A percentile compares a stretch with the other conserved stretches of the same genome.
Evolutionary conservation across 2,888 invertebrate genomes (phyloP).

Genomic region (Chalcis sispes): DNA sequence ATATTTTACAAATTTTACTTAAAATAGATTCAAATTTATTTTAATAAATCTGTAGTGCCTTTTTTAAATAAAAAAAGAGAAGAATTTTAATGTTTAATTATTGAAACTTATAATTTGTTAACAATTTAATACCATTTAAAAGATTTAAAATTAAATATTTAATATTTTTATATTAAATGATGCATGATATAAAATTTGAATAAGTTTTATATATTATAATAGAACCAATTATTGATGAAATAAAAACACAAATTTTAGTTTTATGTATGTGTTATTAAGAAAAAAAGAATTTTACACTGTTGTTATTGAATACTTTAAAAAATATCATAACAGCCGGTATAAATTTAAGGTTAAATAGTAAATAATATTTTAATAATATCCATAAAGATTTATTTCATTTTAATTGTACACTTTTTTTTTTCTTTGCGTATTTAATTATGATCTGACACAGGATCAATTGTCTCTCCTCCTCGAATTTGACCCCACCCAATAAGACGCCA

Average conservation of each 20-base stretch:
- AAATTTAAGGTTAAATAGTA: background rate
- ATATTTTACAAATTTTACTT: too few relatives aligned
- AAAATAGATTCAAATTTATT: too few relatives aligned
- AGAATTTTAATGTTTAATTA: too few relatives aligned
- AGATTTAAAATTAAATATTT: too few relatives aligned
- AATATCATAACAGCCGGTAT: background rate
- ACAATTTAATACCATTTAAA: too few relatives aligned
- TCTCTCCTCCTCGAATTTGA: slow-evolving; percentile 97
- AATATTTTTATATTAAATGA: too few relatives aligned
- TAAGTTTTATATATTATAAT: background rate
- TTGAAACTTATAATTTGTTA: too few relatives aligned
- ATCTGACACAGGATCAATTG: slow-evolving; percentile 85
- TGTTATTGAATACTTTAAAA: background rate
- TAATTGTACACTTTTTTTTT: slow-evolving; percentile 49
- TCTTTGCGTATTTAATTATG: slow-evolving; percentile 43
- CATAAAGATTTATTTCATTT: slow-evolving; percentile 51
- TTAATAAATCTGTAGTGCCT: too few relatives aligned
- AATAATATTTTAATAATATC: slow-evolving; percentile 43
- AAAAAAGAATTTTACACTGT: background rate
- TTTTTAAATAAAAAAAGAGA: too few relatives aligned
- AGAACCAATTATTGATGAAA: background rate
- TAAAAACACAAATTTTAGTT: background rate
- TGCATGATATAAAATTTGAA: too few relatives aligned
- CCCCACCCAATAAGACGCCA: slow-evolving; percentile 99
- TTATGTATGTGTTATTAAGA: background rate